Base-by-base conservation (phyloP, 2,888 invertebrate genomes). In the Archips xylosteana region DNA sequence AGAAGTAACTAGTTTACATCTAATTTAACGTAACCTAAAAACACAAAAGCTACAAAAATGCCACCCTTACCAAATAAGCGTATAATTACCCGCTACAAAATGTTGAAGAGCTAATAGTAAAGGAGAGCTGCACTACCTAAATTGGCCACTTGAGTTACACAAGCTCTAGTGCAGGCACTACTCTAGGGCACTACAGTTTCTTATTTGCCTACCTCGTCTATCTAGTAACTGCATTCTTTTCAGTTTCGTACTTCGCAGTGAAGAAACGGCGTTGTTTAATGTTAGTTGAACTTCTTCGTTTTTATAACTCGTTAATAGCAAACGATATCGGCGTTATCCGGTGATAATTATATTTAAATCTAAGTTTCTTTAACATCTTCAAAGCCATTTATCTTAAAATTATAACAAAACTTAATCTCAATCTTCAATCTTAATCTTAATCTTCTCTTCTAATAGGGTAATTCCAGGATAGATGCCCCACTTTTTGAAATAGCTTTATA, bases 101-200 rank as follows among this genome's bases (percentile, higher is more conserved):
- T 54, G 49, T 54, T 36, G 51, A 65, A 49, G 49, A 34, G 36
- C 47, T 13, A 34, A 23, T 13, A 47, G 36, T 34, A 36, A 15
- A 36, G 36, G 34, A 36, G 60, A 12, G n/a, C 39, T 51, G 65
- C 51, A 54, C 51, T 54, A 15, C 51, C 65, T 45, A 54, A 65
- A 65, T 65, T 65, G 65, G 65, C 51, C 51, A 51, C 65, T 65
- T 39, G 36, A 51, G 65, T 36, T 54, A 36, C n/a, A 49, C 47
- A 5, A 47, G 36, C 62, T 62, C 45, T 39, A 39, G 39, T 39
- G 5, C 6, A 39, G 39, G 39, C 6, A 8, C n/a, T 39, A n/a
- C 42, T 61, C 61, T 15, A 10, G 42, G 62, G 15, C 45, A 3
- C 51, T 51, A 34, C 65, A 51, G 51, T 47, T 54, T 36, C 65